Evolutionary conservation across 2,113 vertebrate genomes (phyloP), one percentile per base, ranked within the genome.

Genomic region (Bubo scandiacus): DNA sequence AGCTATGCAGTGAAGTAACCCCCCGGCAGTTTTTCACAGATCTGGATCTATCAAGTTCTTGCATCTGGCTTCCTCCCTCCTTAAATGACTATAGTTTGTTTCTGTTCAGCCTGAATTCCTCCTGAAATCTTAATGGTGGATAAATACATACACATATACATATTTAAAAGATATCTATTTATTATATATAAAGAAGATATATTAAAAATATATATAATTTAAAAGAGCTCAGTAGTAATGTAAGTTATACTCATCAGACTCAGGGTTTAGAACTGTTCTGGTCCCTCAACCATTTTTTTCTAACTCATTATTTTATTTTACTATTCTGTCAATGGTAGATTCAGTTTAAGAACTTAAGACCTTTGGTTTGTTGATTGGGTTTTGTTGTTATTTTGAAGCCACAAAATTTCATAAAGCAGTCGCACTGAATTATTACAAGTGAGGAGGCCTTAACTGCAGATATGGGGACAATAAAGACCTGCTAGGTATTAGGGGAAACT

Each of bases 71-170:
- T 93, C 19, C 19, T 77, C 26, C 20, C 40, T 73, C 20, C 23
- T 77, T 83, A 59, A 81, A 86, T 47, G 8, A n/a, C 26, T 23
- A 4, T 23, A 23, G 8, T 58, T 43, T 62, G 12, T 42, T 86
- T 78, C 25, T 77, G 16, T 68, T 92, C 38, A 52, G 29, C 52
- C 51, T 45, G 15, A 89, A 55, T 79, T 75, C 9, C 20, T 83
- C 30, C 62, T 80, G 49, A 91, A 80, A 81, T 80, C 3, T 0
- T 67, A 40, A 21, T 6, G 12, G 10, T 68, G 49, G 51, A 27
- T 51, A 23, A 26, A 52, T 14, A 54, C 5, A 57, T 12, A n/a
- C 5, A 27, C 9, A 54, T 1, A 19, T 1, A 34, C 3, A 11
- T n/a, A 47, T 55, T 75, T 71, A 43, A 49, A 86, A 40, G 15